These are phyloP conservation scores for Mobula birostris DNA, from an alignment of 2,113 vertebrate genomes.

Conservation along the genomic window DNA sequence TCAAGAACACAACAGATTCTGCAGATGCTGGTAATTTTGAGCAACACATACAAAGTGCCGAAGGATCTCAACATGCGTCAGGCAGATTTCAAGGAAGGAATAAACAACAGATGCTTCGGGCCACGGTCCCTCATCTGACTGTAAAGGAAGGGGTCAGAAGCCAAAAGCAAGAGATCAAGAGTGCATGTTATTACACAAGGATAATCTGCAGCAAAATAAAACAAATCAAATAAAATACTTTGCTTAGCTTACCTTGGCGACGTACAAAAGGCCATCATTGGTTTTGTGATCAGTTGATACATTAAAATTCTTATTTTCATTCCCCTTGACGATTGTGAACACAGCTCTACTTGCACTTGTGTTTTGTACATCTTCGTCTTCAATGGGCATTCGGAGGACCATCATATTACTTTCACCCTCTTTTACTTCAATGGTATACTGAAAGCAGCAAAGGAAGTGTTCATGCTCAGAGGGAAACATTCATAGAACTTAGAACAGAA, in stretches of 20 bases:
- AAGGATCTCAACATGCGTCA: too few species aligned
- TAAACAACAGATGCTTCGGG: too few species aligned
- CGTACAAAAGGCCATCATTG: slow-evolving; percentile 71
- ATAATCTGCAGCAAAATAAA: not conserved
- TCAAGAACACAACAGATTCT: too few species aligned
- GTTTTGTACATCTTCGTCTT: slow-evolving; percentile 65
- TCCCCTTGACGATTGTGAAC: slow-evolving; percentile 69
- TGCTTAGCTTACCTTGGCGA: slow-evolving; percentile 72
- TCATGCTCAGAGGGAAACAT: not conserved
- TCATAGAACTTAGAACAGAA: too few species aligned
- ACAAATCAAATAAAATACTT: not conserved
- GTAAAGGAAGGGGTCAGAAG: too few species aligned
- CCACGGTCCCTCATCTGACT: too few species aligned
- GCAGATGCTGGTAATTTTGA: too few species aligned
- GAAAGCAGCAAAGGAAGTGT: slow-evolving; percentile 22
- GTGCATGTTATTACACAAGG: too few species aligned
- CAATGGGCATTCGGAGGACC: slow-evolving; percentile 61
- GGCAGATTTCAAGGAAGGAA: too few species aligned
- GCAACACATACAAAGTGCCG: too few species aligned
- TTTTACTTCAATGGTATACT: slow-evolving; percentile 60
- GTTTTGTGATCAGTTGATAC: slow-evolving; percentile 70
- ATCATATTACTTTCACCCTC: slow-evolving; percentile 68
- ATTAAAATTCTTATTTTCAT: slow-evolving; percentile 70
- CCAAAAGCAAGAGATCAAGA: too few species aligned
- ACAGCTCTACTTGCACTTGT: slow-evolving; percentile 64